Conservation (phyloP, 1,140 invertebrate species). For the Eubasilissa regina region DNA sequence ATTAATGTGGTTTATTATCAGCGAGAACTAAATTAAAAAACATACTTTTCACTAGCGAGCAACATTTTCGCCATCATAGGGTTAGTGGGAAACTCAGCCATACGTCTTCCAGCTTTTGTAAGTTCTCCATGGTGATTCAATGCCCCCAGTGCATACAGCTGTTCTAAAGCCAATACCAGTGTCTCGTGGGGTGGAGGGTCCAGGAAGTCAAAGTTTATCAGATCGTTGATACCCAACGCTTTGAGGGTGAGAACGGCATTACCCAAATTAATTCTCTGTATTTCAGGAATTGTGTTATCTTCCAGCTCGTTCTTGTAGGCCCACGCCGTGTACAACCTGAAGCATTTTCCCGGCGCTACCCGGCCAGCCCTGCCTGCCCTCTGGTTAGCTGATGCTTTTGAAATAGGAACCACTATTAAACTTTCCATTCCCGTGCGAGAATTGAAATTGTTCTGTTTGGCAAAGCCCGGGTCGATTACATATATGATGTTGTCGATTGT, state of each 20-base stretch:
- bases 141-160: conserved; percentile 97
- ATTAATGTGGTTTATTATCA: background rate
- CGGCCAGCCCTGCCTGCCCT: conserved; percentile 92
- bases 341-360: conserved; percentile 97
- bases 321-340: conserved; percentile 97
- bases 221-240: conserved; percentile 97
- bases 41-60: conserved; percentile 95
- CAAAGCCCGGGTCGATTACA: conserved; percentile 99
- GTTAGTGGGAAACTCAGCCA: conserved; percentile 99
- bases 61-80: conserved; percentile 99
- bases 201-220: conserved; percentile 98
- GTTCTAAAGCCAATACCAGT: conserved; percentile 94
- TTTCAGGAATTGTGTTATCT: conserved; percentile 98
- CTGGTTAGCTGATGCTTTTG: conserved; percentile 97
- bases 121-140: conserved; percentile 97
- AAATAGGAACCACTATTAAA: conserved; percentile 97
- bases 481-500: conserved; percentile 99
- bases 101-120: conserved; percentile 95
- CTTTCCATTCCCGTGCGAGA: conserved; percentile 98
- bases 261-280: conserved; percentile 97
- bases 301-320: conserved; percentile 98
- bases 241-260: conserved; percentile 98
- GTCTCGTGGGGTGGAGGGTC: conserved; percentile 99
- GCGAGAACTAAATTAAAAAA: conserved; percentile 49
- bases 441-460: conserved; percentile 99